Evolutionary conservation across 1,140 invertebrate genomes (phyloP).

Genomic region (Oreohelix idahoensis): DNA sequence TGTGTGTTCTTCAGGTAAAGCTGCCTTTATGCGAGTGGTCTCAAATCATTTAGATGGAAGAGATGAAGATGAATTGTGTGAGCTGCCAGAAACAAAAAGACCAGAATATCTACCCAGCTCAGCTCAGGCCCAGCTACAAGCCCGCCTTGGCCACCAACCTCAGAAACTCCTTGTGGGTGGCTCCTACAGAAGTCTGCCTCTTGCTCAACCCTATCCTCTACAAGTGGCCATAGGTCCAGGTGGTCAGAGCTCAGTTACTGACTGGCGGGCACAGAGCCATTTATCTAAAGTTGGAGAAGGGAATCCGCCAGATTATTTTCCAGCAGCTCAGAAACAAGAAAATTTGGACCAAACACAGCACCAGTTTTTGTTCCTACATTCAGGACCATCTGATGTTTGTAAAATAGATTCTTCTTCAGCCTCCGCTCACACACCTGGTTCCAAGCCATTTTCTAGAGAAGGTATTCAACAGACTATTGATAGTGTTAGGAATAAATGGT

Average conservation of each 20-base stretch:
- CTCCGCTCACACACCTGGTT: neutral
- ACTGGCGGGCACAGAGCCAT: constrained; percentile 26
- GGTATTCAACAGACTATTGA: constrained; percentile 67
- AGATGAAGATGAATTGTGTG: constrained; percentile 33
- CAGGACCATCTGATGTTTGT: neutral
- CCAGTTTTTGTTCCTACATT: neutral
- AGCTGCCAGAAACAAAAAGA: constrained; percentile 2
- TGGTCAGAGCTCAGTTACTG: constrained; percentile 4
- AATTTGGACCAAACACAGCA: neutral
- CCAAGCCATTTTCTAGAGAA: constrained; percentile 56
- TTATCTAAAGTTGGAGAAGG: neutral
- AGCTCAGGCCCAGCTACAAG: constrained; percentile 38
- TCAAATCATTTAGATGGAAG: constrained; percentile 78
- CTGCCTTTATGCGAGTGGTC: constrained; percentile 92
- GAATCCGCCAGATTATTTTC: too few species aligned
- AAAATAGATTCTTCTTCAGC: neutral
- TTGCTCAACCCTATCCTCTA: neutral
- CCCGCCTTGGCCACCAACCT: constrained; percentile 40
- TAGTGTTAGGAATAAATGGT: constrained; percentile 56
- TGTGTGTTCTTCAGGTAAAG: constrained; percentile 79
- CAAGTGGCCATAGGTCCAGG: neutral
- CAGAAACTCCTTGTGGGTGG: neutral
- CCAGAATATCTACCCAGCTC: constrained; percentile 10
- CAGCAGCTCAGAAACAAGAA: neutral
- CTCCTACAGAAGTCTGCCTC: constrained; percentile 9